These are phyloP conservation scores for Dendrolimus kikuchii DNA, from an alignment of 1,140 invertebrate species.

Conservation along the genomic window DNA sequence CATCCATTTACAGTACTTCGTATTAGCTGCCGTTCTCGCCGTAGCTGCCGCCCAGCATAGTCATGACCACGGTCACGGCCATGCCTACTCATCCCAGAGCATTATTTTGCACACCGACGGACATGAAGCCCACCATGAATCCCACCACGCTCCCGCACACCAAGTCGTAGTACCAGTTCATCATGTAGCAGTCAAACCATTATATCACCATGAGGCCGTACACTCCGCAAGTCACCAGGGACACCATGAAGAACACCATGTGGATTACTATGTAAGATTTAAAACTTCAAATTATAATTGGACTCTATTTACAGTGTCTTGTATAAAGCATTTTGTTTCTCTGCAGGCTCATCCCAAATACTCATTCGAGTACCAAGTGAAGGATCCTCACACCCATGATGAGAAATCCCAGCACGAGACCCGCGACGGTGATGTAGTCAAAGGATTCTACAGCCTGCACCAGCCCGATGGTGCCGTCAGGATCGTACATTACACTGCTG, in stretches of 20 bases:
- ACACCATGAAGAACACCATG: constrained; percentile 2
- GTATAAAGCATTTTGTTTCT: neutral
- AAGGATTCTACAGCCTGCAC: constrained; percentile 69
- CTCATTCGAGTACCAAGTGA: constrained; percentile 45
- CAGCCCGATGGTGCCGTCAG: constrained; percentile 71
- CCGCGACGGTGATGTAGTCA: constrained; percentile 68
- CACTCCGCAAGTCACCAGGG: too few species aligned
- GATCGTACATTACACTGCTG: constrained; percentile 69
- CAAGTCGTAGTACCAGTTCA: too few species aligned
- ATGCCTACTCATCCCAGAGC: constrained; percentile 30
- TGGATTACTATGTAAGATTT: neutral
- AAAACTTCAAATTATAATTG: too few species aligned
- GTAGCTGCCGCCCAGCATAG: constrained; percentile 19
- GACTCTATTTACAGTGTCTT: neutral
- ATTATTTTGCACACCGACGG: constrained; percentile 12
- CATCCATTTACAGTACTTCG: too few species aligned
- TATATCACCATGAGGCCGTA: too few species aligned
- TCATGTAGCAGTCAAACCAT: too few species aligned
- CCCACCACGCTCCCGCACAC: too few species aligned
- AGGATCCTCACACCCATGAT: constrained; percentile 12
- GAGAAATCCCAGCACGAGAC: constrained; percentile 68
- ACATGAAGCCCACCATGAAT: too few species aligned
- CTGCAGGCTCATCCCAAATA: constrained; percentile 34
- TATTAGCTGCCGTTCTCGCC: too few species aligned
- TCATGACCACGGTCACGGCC: constrained; percentile 18